Base-by-base conservation (phyloP, 2,888 invertebrate genomes). In the Apomyelois bistriatella region DNA sequence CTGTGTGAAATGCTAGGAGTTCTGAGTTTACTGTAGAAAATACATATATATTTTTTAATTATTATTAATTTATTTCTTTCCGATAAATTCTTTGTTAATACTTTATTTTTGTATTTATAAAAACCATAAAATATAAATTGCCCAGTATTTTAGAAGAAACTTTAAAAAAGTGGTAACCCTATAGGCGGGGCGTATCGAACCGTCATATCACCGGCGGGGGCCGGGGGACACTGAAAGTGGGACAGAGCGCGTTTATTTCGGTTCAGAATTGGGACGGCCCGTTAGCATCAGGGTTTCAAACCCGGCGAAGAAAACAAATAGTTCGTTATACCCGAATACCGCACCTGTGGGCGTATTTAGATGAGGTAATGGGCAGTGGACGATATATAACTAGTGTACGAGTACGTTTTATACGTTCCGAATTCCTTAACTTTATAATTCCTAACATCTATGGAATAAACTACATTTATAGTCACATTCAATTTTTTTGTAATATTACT, bases 211-310 rank as follows among this genome's bases (percentile, higher is more conserved):
- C 61, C 63, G 66, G 70, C 70, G 58, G 54, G 59, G 61, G 54
- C 56, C 53, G 62, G 74, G 75, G 74, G 75, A 67, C 66, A 65
- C 55, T 22, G 68, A 74, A 88, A 79, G 72, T 86, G 78, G 86
- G 81, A 76, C 86, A 81, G 67, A 68, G 73, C 68, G 72, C 77
- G 70, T 62, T 83, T 88, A 90, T 90, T 88, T 88, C 73, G 85
- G 78, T 70, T 71, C 74, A 74, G 77, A 90, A 86, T 83, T 86
- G 76, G 85, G 81, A 73, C 86, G 78, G 73, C 77, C 79, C 77
- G 83, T 82, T 84, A 76, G 82, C 80, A 83, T 82, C 79, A 79
- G 74, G 82, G 83, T 80, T 82, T 80, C 74, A 71, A 67, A 80
- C 70, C 72, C 72, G 66, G 68, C 69, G 72, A 72, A 76, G 77